phyloP scores from a whole-genome alignment of 2,113 vertebrate genomes.

The Rhynchomys soricoides region DNA sequence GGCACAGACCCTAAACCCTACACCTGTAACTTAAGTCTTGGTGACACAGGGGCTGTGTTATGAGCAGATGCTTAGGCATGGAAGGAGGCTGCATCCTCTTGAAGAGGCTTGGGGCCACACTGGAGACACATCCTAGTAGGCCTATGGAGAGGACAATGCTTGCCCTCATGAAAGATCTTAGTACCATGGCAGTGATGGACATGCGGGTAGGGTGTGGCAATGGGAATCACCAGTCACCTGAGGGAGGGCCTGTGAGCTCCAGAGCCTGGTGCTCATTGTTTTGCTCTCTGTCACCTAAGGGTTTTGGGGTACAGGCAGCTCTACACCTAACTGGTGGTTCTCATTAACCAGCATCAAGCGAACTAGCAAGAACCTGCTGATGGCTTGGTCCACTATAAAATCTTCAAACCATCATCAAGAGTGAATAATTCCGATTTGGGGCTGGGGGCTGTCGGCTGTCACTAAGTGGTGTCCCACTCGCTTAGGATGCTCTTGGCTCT shows the following conservation, averaged over 20 bases:
- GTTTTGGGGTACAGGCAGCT: background rate
- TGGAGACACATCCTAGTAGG: background rate
- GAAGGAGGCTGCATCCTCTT: background rate
- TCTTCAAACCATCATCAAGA: background rate
- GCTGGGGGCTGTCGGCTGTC: too few species aligned
- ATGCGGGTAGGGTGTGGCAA: too few species aligned
- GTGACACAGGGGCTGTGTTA: background rate
- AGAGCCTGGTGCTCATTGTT: background rate
- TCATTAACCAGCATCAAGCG: background rate
- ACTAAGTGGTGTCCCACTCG: background rate
- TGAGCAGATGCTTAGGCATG: background rate
- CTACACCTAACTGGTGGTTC: background rate
- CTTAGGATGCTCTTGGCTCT: background rate
- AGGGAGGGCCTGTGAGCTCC: background rate
- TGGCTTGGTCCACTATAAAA: background rate
- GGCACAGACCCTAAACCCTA: background rate
- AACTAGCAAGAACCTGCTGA: background rate
- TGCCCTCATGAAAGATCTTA: too few species aligned
- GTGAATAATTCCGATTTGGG: background rate
- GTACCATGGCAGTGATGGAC: accelerated
- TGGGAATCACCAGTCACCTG: background rate
- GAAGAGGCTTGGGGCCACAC: background rate
- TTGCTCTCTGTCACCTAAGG: background rate
- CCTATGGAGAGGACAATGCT: background rate
- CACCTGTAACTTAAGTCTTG: background rate